phyloP scores from a whole-genome alignment of 1,140 invertebrate genomes.

The Sycobia sp. region DNA sequence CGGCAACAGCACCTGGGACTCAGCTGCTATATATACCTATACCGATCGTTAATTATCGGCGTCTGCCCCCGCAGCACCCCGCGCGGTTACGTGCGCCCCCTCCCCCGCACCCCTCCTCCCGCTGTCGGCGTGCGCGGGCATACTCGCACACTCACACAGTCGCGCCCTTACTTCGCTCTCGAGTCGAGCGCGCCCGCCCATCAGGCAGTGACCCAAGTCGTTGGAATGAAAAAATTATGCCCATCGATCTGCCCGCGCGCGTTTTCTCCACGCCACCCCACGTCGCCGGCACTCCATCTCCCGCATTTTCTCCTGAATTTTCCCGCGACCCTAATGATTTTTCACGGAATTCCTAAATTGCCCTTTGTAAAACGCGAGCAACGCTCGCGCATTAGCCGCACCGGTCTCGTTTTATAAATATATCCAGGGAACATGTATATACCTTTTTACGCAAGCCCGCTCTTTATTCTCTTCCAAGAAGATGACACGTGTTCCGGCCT shows the following conservation, averaged over 20 bases:
- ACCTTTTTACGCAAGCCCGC: too few relatives aligned
- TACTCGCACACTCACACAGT: too few relatives aligned
- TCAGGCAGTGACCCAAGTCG: constrained; percentile 16
- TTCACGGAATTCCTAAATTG: constrained; percentile 5
- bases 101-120: neutral
- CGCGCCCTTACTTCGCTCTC: too few relatives aligned
- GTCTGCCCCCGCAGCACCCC: neutral
- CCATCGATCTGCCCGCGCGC: constrained; percentile 30
- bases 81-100: neutral
- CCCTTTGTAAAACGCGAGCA: constrained; percentile 4
- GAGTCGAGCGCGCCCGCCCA: neutral
- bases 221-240: constrained; percentile 14
- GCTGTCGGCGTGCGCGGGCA: too few relatives aligned
- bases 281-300: too few relatives aligned
- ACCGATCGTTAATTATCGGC: constrained; percentile 30
- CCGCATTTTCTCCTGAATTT: constrained; percentile 2
- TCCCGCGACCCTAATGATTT: constrained; percentile 7
- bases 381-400: neutral
- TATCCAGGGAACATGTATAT: too few relatives aligned
- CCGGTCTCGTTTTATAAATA: too few relatives aligned
- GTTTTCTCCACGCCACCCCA: too few relatives aligned
- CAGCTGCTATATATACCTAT: too few relatives aligned
- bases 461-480: too few relatives aligned
- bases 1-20: constrained; percentile 27
- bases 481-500: too few relatives aligned